Percentiles rank a stretch among this genome's conserved stretches.
phyloP scores from a whole-genome alignment of 2,797 vertebrate species.

The Taenioides sp. region DNA sequence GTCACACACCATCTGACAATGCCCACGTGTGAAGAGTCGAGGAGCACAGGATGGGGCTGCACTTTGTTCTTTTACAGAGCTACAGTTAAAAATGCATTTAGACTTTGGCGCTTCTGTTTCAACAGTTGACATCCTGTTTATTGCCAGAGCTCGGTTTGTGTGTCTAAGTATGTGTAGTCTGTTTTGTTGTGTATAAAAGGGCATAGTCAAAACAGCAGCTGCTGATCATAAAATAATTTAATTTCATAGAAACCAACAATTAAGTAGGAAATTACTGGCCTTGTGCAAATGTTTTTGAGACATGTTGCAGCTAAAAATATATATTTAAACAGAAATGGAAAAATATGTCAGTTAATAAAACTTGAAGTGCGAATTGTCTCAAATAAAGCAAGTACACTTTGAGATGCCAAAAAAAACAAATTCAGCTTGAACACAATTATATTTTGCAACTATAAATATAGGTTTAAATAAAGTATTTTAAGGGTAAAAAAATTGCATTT shows the following conservation, averaged over 20 bases:
- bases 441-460: too few species aligned
- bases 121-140: constrained; percentile 12
- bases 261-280: not conserved
- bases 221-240: not conserved
- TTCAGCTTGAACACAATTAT: not conserved
- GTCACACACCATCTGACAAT: constrained; percentile 6
- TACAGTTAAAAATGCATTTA: not conserved
- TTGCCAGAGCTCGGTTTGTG: not conserved
- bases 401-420: not conserved
- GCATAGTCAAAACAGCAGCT: not conserved
- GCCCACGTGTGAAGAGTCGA: constrained; percentile 3
- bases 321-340: too few species aligned
- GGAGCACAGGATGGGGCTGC: not conserved
- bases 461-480: not conserved
- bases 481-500: not conserved
- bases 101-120: not conserved
- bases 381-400: too few species aligned
- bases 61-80: constrained; percentile 6
- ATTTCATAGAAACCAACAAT: not conserved
- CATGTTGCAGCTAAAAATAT: too few species aligned
- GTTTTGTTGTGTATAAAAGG: not conserved
- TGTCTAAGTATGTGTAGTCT: not conserved
- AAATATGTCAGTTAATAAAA: not conserved
- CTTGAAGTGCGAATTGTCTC: not conserved
- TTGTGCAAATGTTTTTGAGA: not conserved